Conservation (phyloP, 37 sponge, comb jelly and placozoan species). For the Spongia lamella region DNA sequence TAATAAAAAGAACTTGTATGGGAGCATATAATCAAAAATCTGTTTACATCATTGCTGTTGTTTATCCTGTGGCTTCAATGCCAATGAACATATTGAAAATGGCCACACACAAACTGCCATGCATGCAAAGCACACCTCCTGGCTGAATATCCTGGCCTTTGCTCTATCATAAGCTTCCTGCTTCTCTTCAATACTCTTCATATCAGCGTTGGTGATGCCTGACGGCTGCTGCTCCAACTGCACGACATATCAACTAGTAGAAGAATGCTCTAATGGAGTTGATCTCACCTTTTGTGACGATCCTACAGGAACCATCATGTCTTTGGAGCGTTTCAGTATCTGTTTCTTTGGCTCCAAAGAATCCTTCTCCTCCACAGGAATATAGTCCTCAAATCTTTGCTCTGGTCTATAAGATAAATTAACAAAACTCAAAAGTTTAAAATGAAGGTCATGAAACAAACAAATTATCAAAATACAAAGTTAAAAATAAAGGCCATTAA, state of each 20-base stretch:
- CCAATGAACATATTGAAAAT: too few relatives aligned
- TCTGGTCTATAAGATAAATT: conserved; percentile 41
- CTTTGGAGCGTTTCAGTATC: conserved; percentile 42
- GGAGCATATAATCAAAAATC: too few relatives aligned
- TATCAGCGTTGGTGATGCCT: neutral
- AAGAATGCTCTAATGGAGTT: too few relatives aligned
- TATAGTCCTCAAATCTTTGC: conserved; percentile 61
- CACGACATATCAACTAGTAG: too few relatives aligned
- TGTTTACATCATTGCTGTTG: too few relatives aligned
- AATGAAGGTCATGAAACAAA: neutral
- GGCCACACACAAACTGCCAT: neutral
- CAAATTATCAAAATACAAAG: neutral
- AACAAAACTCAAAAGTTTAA: neutral
- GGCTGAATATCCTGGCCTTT: conserved; percentile 82
- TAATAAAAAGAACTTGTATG: too few relatives aligned
- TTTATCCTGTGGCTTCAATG: too few relatives aligned
- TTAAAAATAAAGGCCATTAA: neutral
- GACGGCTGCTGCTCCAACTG: conserved; percentile 8
- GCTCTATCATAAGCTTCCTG: conserved; percentile 83
- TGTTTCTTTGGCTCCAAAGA: conserved; percentile 54
- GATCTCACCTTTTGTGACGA: too few relatives aligned
- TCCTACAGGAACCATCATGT: too few relatives aligned
- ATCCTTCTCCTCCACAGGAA: conserved; percentile 38
- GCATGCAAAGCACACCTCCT: conserved; percentile 16
- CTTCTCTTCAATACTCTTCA: conserved; percentile 74